A percentile compares a stretch with the other conserved stretches of the same genome.
Conservation (phyloP, 2,888 invertebrate species). For the Phyllotreta striolata region DNA sequence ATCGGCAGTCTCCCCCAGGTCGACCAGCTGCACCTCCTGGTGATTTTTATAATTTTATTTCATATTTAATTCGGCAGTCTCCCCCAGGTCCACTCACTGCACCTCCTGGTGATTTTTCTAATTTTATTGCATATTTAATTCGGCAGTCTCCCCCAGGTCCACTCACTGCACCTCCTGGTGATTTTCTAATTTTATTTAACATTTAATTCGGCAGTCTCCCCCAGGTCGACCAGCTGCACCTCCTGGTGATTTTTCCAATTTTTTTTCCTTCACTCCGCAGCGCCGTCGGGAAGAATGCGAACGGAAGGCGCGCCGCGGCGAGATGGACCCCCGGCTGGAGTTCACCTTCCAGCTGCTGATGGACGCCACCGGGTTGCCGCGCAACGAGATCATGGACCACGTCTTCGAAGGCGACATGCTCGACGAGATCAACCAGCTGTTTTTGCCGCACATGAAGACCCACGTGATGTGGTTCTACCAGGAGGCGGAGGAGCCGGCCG, state of each 20-base stretch:
- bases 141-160: too few species aligned
- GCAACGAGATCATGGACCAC: conserved; percentile 89
- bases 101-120: too few species aligned
- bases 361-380: conserved; percentile 80
- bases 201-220: too few species aligned
- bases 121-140: too few species aligned
- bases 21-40: not conserved
- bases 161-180: too few species aligned
- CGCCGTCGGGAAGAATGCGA: conserved; percentile 90
- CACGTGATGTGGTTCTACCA: conserved; percentile 91
- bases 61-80: too few species aligned
- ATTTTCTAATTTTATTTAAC: too few species aligned
- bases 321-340: conserved; percentile 91
- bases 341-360: conserved; percentile 89
- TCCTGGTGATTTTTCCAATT: conserved; percentile 4
- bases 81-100: too few species aligned
- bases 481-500: conserved; percentile 78
- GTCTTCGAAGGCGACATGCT: conserved; percentile 91
- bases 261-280: conserved; percentile 59
- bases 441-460: conserved; percentile 84
- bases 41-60: conserved; percentile 8
- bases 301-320: conserved; percentile 86
- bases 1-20: too few species aligned
- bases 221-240: not conserved
- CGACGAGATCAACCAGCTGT: conserved; percentile 88